Conservation (phyloP, 2,888 invertebrate genomes). For the Rhamnusium bicolor region DNA sequence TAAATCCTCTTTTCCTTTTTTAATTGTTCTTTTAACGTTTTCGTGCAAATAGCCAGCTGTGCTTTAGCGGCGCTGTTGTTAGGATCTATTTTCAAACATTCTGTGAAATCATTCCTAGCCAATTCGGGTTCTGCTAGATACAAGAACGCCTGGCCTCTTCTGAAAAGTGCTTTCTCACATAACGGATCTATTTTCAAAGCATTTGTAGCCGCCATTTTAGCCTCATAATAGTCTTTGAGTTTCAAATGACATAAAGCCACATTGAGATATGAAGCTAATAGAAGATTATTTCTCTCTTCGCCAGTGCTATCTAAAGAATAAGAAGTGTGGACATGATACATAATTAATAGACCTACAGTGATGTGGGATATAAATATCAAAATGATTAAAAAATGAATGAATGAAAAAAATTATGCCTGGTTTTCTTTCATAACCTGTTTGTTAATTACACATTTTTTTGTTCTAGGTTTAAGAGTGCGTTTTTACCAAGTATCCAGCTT, state of each 20-base stretch:
- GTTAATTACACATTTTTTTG: no score
- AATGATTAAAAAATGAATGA: no score
- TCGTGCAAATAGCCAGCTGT: conserved; percentile 82
- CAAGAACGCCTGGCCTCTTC: conserved; percentile 87
- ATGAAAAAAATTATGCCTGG: no score
- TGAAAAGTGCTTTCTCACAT: conserved; percentile 92
- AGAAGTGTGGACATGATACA: no score
- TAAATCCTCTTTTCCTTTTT: conserved; percentile 90
- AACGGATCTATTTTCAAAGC: conserved; percentile 82
- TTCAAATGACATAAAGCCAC: conserved; percentile 88
- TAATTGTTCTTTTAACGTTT: conserved; percentile 82
- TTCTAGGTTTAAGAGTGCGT: no score
- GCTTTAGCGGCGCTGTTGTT: conserved; percentile 90
- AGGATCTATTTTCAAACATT: conserved; percentile 84
- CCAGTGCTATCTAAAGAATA: conserved; percentile 68
- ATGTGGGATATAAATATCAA: no score
- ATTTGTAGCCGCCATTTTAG: conserved; percentile 82
- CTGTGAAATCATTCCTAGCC: conserved; percentile 82
- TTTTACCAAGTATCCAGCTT: no score
- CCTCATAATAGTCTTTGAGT: conserved; percentile 79
- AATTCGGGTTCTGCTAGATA: conserved; percentile 83
- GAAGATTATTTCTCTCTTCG: conserved; percentile 73
- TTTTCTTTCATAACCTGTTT: no score
- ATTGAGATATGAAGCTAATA: conserved; percentile 85
- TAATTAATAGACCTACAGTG: no score